phyloP scores from a whole-genome alignment of 2,797 vertebrate species.

The Danionella dracula region DNA sequence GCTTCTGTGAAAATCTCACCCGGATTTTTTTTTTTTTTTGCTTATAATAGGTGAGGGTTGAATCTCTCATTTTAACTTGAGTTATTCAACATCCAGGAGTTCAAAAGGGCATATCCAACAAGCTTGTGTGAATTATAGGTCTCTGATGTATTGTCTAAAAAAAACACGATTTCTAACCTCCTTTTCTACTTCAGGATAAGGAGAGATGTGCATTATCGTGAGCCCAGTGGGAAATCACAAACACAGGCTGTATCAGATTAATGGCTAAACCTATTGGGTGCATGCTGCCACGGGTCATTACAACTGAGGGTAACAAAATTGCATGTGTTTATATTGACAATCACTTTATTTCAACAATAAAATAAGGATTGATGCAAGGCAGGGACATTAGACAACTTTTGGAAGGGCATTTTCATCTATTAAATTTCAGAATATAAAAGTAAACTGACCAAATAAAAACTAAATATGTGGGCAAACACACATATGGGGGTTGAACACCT shows the following conservation, averaged over 20 bases:
- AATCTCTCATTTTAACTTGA: background rate
- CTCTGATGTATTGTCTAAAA: slow-evolving; percentile 31
- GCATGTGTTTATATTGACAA: background rate
- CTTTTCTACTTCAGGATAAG: slow-evolving; percentile 31
- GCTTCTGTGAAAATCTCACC: background rate
- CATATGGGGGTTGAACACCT: too few species aligned
- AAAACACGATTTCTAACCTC: background rate
- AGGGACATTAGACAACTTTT: too few species aligned
- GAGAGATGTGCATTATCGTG: slow-evolving; percentile 26
- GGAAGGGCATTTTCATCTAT: background rate
- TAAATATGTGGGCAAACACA: too few species aligned
- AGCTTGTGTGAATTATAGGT: background rate
- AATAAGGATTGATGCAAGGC: too few species aligned
- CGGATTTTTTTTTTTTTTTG: background rate
- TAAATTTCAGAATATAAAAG: too few species aligned
- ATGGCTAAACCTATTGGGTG: slow-evolving; percentile 7
- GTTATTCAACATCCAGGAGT: background rate
- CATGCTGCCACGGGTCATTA: slow-evolving; percentile 16
- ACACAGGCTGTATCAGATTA: slow-evolving; percentile 31
- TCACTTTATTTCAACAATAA: too few species aligned
- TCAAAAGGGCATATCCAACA: background rate
- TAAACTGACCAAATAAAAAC: too few species aligned
- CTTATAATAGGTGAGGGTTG: background rate
- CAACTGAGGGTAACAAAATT: background rate
- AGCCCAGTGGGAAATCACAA: slow-evolving; percentile 39